Base-by-base conservation (phyloP, 2,797 vertebrate genomes). In the Sebastes umbrosus region DNA sequence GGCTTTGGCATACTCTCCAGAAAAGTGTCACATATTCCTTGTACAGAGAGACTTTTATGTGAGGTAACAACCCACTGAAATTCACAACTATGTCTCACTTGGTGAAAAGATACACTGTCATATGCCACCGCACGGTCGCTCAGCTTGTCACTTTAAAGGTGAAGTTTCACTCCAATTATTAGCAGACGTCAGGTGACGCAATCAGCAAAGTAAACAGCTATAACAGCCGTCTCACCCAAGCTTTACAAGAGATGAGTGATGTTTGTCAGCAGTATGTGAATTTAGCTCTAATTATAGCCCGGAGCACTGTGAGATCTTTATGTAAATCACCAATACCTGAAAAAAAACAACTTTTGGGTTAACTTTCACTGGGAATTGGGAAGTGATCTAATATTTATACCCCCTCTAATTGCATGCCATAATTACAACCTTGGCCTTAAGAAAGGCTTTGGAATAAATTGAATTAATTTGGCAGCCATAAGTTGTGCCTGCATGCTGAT, bases 341-440 rank as follows among this genome's bases (percentile, higher is more conserved):
- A 75, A 73, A 75, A 60, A 78, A 68, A 67, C 1, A 85, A 74
- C 72, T 82, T 90, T 85, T 86, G 73, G 84, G 81, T 82, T 88
- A 79, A 89, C 74, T 91, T 92, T 93, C 77, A 77, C 43, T 22
- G 87, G 80, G 88, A 89, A 85, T 84, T 87, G 65, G 64, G 80
- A 88, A 83, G 84, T 78, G 70, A 92, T 94, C 85, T 88, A 92
- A 93, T 93, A 92, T 93, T 93, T 88, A 93, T 92, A 89, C 73
- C 73, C 71, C 68, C 82, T 86, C 82, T 94, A 94, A 94, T 94
- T 94, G 90, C 87, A 89, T 88, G 90, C 82, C 85, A 90, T 93
- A 92, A 93, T 94, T 93, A 93, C 85, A 93, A 91, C 91, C 82
- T 88, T 89, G 88, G 89, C 87, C 87, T 91, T 90, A 92, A 94